Evolutionary conservation across 2,797 vertebrate species (phyloP).

Genomic region (Spondyliosoma cantharus): DNA sequence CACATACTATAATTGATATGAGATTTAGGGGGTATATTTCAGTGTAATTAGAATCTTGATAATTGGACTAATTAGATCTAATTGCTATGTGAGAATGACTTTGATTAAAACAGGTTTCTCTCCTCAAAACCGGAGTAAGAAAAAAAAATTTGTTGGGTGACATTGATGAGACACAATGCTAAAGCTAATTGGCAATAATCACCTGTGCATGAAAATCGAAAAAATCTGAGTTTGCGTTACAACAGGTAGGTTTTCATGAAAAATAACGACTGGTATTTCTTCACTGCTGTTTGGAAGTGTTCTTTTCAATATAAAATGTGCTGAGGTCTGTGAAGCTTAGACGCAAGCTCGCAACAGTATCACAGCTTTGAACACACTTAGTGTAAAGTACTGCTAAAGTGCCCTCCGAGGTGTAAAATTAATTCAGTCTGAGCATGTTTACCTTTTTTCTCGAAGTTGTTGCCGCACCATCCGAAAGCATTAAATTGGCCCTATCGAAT

Average conservation of each 20-base stretch:
- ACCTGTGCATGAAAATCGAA: slow-evolving; percentile 20
- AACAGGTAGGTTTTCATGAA: background rate
- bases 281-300: background rate
- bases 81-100: slow-evolving; percentile 89
- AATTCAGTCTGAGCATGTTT: slow-evolving; percentile 56
- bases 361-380: background rate
- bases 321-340: slow-evolving; percentile 9
- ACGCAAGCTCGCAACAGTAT: slow-evolving; percentile 12
- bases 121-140: slow-evolving; percentile 76
- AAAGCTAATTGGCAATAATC: slow-evolving; percentile 66
- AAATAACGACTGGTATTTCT: background rate
- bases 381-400: slow-evolving; percentile 37
- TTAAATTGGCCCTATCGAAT: slow-evolving; percentile 66
- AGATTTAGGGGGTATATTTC: slow-evolving; percentile 89
- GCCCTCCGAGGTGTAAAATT: slow-evolving; percentile 50
- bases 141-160: slow-evolving; percentile 76
- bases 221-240: background rate
- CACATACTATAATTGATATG: slow-evolving; percentile 89
- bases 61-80: slow-evolving; percentile 91
- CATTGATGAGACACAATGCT: slow-evolving; percentile 62
- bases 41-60: slow-evolving; percentile 90
- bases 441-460: slow-evolving; percentile 54
- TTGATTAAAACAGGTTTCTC: slow-evolving; percentile 89
- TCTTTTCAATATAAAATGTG: background rate
- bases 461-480: slow-evolving; percentile 41